A percentile compares a stretch with the other conserved stretches of the same genome.
Conservation (phyloP, 2,888 invertebrate species). For the Clitarchus hookeri region DNA sequence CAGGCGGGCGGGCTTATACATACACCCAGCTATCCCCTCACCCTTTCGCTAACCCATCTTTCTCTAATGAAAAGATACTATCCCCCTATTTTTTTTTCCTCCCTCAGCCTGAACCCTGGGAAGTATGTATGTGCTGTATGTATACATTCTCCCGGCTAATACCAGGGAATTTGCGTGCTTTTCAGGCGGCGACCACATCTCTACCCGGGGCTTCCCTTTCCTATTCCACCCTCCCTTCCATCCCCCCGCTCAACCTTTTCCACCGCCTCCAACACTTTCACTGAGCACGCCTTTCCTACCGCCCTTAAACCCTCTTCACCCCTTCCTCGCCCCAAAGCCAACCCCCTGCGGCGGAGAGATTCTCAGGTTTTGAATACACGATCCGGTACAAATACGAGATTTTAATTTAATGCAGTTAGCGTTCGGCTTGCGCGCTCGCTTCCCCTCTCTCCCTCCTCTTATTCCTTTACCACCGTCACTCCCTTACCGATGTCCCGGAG, state of each 20-base stretch:
- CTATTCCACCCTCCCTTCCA: not conserved
- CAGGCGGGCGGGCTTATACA: constrained; percentile 7
- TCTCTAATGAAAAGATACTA: constrained; percentile 20
- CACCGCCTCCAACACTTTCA: not conserved
- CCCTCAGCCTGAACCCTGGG: not conserved
- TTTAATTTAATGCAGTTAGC: constrained; percentile 24
- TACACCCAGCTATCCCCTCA: not conserved
- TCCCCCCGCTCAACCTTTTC: not conserved
- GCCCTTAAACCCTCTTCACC: not conserved
- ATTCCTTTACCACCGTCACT: not conserved
- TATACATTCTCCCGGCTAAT: constrained; percentile 17
- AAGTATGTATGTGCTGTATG: constrained; percentile 2
- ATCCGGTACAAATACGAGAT: constrained; percentile 20
- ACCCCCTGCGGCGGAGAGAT: constrained; percentile 1
- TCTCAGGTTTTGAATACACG: constrained; percentile 24
- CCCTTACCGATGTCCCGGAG: not conserved
- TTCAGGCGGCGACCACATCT: not conserved
- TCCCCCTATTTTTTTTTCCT: not conserved
- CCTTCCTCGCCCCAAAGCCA: not conserved
- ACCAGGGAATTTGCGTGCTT: constrained; percentile 24
- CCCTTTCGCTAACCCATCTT: constrained; percentile 6
- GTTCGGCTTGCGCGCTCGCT: constrained; percentile 11
- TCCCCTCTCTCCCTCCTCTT: not conserved
- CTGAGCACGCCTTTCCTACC: not conserved
- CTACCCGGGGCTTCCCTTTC: not conserved